These are phyloP conservation scores for Xenus cinereus DNA, from an alignment of 2,113 vertebrate species.

Conservation along the genomic window DNA sequence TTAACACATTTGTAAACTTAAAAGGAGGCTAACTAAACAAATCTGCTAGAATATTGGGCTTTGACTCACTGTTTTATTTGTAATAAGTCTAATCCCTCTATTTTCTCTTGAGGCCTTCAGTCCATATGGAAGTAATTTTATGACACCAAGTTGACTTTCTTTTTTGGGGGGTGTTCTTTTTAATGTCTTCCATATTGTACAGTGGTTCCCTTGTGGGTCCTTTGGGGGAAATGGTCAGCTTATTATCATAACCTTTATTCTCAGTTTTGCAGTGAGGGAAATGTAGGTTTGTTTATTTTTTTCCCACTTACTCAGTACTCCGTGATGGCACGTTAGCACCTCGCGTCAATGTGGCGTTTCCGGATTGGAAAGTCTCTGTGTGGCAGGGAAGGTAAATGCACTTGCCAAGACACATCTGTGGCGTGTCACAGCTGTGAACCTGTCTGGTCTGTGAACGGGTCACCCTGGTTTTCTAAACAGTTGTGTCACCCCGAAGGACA, in stretches of 20 bases:
- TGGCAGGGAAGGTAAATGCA: neutral
- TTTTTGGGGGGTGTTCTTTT: neutral
- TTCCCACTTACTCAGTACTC: neutral
- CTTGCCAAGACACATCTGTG: neutral
- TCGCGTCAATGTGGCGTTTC: neutral
- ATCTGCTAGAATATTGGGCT: neutral
- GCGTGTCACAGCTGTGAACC: neutral
- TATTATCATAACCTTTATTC: neutral
- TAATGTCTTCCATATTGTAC: slow-evolving; percentile 9
- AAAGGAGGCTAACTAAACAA: neutral
- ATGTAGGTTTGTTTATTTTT: neutral
- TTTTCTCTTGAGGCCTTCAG: slow-evolving; percentile 2
- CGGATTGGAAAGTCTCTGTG: neutral
- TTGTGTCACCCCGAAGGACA: neutral
- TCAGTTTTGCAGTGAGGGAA: neutral
- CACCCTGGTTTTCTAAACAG: neutral
- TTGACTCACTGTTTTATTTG: slow-evolving; percentile 13
- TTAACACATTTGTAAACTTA: slow-evolving; percentile 6
- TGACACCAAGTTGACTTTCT: neutral
- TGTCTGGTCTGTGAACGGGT: neutral
- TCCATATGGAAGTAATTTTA: slow-evolving; percentile 46
- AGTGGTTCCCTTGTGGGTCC: neutral
- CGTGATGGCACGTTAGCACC: neutral
- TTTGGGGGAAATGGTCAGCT: neutral
- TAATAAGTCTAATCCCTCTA: neutral